Evolutionary conservation across 2,888 invertebrate genomes (phyloP).

Genomic region (Acrobasis repandana): DNA sequence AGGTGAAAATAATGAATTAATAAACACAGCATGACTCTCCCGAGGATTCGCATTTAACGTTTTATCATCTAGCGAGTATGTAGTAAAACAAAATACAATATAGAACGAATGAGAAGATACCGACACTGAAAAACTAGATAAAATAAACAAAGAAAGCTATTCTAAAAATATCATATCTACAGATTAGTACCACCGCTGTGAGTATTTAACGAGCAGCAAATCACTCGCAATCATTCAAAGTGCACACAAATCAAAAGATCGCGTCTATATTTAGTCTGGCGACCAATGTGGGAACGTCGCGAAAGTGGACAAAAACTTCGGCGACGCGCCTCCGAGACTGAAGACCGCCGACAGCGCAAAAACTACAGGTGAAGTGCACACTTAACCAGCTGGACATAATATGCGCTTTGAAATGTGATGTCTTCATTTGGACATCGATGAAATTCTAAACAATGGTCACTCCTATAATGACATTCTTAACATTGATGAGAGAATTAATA

Average conservation of each 20-base stretch:
- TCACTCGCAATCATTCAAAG: constrained; percentile 35
- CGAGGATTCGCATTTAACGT: too few species aligned
- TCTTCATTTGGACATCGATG: constrained; percentile 20
- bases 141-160: neutral
- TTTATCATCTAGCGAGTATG: too few species aligned
- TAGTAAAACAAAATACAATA: too few species aligned
- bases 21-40: too few species aligned
- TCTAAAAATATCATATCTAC: neutral
- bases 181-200: constrained; percentile 2
- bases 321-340: constrained; percentile 51
- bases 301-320: constrained; percentile 72
- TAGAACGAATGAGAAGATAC: too few species aligned
- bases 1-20: neutral
- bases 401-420: constrained; percentile 24
- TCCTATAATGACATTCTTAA: neutral
- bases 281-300: constrained; percentile 53
- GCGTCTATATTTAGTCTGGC: constrained; percentile 49
- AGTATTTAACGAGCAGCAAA: constrained; percentile 30
- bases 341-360: constrained; percentile 46
- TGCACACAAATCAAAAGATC: constrained; percentile 54
- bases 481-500: neutral
- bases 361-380: constrained; percentile 47
- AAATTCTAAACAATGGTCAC: constrained; percentile 1
- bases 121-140: neutral
- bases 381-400: constrained; percentile 41